Percentiles rank a stretch among this genome's conserved stretches.
phyloP scores from a whole-genome alignment of 1,140 invertebrate genomes.

The Holotrichia oblita region DNA sequence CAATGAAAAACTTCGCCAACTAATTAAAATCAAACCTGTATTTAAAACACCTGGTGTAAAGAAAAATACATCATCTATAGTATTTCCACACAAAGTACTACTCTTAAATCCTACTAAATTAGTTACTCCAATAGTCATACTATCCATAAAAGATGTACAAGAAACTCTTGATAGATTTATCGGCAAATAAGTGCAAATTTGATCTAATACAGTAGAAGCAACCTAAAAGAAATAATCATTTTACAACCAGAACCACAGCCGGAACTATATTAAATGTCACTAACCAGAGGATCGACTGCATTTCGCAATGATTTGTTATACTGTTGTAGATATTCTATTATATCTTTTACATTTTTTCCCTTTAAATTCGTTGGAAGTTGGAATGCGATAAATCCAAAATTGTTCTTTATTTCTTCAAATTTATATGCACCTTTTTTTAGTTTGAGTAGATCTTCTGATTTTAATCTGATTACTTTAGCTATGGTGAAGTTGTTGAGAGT shows the following conservation, averaged over 20 bases:
- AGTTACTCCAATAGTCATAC: slow-evolving; percentile 9
- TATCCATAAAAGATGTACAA: neutral
- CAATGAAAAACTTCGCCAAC: neutral
- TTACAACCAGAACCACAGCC: too few relatives aligned
- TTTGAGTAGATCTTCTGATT: neutral
- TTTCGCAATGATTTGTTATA: slow-evolving; percentile 13
- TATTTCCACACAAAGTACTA: neutral
- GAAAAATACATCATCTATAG: neutral
- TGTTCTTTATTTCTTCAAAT: slow-evolving; percentile 11
- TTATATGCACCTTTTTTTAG: neutral
- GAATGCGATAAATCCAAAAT: slow-evolving; percentile 1
- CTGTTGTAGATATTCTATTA: neutral
- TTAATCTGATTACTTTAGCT: slow-evolving; percentile 16
- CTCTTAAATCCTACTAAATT: slow-evolving; percentile 10
- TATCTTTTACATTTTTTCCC: neutral
- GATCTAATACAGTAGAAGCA: neutral
- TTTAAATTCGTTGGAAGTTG: neutral
- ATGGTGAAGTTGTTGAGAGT: neutral
- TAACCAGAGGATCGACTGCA: slow-evolving; percentile 14
- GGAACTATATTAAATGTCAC: neutral
- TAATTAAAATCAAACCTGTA: neutral
- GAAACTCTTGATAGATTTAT: neutral
- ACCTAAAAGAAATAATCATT: neutral
- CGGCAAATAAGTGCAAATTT: neutral
- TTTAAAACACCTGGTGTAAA: neutral